Evolutionary conservation across 1,140 invertebrate genomes (phyloP), one percentile per base, ranked within the genome.

Genomic region (Drosophila erecta): DNA sequence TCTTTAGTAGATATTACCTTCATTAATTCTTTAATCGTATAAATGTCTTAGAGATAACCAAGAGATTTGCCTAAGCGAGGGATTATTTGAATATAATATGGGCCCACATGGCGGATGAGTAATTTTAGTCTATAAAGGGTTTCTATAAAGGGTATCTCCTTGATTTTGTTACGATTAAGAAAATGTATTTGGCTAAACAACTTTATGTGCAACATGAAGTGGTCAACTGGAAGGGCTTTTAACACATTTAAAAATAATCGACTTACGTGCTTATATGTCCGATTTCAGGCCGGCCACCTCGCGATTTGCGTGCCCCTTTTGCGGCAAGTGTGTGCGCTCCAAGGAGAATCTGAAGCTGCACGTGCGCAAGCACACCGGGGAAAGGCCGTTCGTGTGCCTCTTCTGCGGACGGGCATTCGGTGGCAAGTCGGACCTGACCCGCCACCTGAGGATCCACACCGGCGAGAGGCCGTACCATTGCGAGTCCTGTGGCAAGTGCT

Each of bases 401-500:
- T 97, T 97, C 85, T 98, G 97, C 90, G 96, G 96, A 0, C 94
- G 96, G 6, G 96, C 96, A 1, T 98, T 97, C 81, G 96, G 96
- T 3, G 96, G 96, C 6, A 97, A 97, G 90, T 96, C 96, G 79
- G 96, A 97, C 85, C 93, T 98, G 55, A 97, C 96, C 1, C 95
- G 97, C 8, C 97, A 98, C 89, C 93, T 97, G 35, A 94, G 96
- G 54, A 97, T 97, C 53, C 96, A 97, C 92, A 97, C 96, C 0
- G 97, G 96, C 24, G 91, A 92, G 53, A 94, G 96, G 79, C 97
- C 96, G 46, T 98, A 96, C 92, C 97, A 97, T 86, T 98, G 97
- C 92, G 96, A 97, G 92, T 96, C 96, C 91, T 98, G 97, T 92
- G 96, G 96, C 72, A 97, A 97, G 91, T 97, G 96, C 91, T 98